Conservation (phyloP, 2,797 vertebrate genomes). For the Florisuga fusca region DNA sequence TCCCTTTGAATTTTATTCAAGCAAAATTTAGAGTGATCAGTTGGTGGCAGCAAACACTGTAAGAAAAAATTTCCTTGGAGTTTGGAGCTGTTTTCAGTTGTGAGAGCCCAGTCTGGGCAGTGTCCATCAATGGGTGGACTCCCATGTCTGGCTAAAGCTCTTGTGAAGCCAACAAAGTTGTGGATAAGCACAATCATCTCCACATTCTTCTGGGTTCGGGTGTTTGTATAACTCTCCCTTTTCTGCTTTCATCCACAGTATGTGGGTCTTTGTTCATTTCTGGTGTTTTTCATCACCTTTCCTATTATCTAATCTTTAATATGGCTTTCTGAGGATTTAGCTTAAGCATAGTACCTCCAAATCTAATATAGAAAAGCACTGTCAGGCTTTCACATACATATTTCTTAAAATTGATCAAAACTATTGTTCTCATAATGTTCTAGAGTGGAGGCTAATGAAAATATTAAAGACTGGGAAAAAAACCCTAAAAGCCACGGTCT, state of each 20-base stretch:
- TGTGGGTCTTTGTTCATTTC: background rate
- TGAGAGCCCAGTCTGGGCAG: background rate
- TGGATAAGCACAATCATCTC: background rate
- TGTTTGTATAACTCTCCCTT: background rate
- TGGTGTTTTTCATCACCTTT: background rate
- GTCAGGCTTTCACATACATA: background rate
- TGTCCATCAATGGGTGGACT: background rate
- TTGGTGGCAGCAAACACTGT: background rate
- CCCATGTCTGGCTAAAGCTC: background rate
- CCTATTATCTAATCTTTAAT: background rate
- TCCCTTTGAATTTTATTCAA: background rate
- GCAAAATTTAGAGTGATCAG: background rate
- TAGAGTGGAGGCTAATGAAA: background rate
- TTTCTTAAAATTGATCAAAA: background rate
- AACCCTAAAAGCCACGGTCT: accelerated
- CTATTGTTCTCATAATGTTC: background rate
- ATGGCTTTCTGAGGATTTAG: background rate
- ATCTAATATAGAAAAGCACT: background rate
- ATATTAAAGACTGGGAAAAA: background rate
- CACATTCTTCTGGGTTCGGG: background rate
- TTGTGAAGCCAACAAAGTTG: background rate
- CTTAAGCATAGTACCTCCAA: background rate
- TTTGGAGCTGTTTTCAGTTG: background rate
- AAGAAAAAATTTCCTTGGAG: background rate
- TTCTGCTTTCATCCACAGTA: background rate